Conservation (phyloP, 2,888 invertebrate species). For the Bugulina stolonifera region DNA sequence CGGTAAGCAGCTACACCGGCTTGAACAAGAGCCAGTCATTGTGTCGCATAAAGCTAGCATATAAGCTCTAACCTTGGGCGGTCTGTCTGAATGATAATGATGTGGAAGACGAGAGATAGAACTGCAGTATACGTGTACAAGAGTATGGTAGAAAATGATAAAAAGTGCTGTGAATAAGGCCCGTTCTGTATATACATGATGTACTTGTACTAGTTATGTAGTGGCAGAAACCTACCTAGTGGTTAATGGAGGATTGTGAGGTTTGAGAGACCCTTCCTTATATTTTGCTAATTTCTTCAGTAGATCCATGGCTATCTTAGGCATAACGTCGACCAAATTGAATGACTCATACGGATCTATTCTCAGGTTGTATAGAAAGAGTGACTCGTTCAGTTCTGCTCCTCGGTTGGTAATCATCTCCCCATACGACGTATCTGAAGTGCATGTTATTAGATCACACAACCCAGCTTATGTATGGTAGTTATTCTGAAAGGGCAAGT, state of each 20-base stretch:
- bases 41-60: too few species aligned
- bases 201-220: background rate
- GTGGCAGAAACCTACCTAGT: background rate
- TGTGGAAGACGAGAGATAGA: too few species aligned
- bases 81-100: too few species aligned
- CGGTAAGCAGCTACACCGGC: too few species aligned
- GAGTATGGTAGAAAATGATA: too few species aligned
- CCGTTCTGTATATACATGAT: background rate
- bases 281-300: background rate
- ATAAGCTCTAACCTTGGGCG: too few species aligned
- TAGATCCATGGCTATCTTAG: background rate
- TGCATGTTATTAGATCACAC: too few species aligned
- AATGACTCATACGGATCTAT: background rate
- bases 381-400: background rate
- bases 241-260: background rate
- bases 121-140: too few species aligned
- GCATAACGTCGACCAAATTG: constrained; percentile 15
- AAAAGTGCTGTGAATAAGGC: too few species aligned
- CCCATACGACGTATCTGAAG: background rate
- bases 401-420: background rate
- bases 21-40: too few species aligned
- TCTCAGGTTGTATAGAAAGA: constrained; percentile 15
- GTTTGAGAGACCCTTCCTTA: background rate
- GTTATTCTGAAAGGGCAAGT: too few species aligned
- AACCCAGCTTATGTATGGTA: too few species aligned